Conservation (phyloP, 2,888 invertebrate species). For the Pachymerium ferrugineum region DNA sequence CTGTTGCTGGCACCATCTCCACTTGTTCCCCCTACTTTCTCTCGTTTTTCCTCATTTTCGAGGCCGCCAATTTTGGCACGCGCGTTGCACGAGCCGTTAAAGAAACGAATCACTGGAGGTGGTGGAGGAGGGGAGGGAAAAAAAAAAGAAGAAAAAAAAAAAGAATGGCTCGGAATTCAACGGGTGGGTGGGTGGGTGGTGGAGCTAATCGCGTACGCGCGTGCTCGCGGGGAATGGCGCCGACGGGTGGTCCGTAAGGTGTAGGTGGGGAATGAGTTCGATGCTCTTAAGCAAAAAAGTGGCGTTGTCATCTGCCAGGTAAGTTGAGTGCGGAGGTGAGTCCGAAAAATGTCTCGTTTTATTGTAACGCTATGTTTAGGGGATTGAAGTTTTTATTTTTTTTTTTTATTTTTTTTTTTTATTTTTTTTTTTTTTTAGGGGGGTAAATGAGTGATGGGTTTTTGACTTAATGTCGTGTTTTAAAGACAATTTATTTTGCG, state of each 20-base stretch:
- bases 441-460: background rate
- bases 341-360: too few species aligned
- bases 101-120: background rate
- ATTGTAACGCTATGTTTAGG: too few species aligned
- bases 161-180: background rate
- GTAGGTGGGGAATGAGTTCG: conserved; percentile 13
- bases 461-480: background rate
- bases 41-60: conserved; percentile 14
- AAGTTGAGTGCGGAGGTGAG: background rate
- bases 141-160: background rate
- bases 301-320: conserved; percentile 8
- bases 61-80: conserved; percentile 7
- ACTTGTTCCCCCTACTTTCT: background rate
- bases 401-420: background rate
- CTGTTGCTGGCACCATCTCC: background rate
- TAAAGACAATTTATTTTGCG: background rate
- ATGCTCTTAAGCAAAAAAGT: conserved; percentile 10
- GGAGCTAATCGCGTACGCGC: conserved; percentile 12
- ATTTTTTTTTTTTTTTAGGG: too few species aligned
- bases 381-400: background rate
- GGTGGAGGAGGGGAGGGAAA: background rate
- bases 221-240: conserved; percentile 15
- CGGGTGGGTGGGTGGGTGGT: background rate
- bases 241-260: conserved; percentile 16
- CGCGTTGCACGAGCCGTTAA: conserved; percentile 2